Conservation (phyloP, 2,113 vertebrate species). For the Conger conger region DNA sequence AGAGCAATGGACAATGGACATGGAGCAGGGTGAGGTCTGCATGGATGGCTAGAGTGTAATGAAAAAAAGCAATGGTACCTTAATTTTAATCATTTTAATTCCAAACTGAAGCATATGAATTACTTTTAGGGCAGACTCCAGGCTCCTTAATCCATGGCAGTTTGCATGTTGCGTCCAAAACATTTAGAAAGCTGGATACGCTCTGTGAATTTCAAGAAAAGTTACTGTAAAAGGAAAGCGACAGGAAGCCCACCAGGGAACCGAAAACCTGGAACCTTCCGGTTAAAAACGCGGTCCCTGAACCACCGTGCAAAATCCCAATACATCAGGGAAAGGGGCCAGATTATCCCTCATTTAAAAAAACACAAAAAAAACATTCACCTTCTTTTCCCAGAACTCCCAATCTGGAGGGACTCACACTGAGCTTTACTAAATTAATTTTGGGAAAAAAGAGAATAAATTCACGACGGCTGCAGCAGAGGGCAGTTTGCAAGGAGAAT, state of each 20-base stretch:
- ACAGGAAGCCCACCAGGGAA: neutral
- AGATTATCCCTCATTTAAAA: constrained; percentile 8
- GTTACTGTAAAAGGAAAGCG: neutral
- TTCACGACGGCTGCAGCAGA: constrained; percentile 45
- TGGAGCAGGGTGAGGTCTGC: no score
- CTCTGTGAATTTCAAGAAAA: neutral
- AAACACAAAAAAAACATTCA: neutral
- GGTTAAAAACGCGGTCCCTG: neutral
- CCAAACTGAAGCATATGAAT: neutral
- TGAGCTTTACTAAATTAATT: constrained; percentile 59
- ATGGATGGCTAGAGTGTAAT: no score
- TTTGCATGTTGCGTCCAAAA: neutral
- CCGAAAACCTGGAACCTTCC: neutral
- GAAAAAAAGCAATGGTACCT: neutral
- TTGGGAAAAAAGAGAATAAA: constrained; percentile 29
- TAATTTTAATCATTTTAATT: neutral
- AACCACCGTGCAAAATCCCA: neutral
- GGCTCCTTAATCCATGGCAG: neutral
- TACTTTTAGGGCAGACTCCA: neutral
- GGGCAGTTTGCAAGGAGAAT: constrained; percentile 63
- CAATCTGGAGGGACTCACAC: constrained; percentile 45
- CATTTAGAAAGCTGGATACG: neutral
- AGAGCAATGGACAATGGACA: neutral
- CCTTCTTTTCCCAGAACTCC: constrained; percentile 30
- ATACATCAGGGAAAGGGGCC: constrained; percentile 6